These are phyloP conservation scores for Lagria hirta DNA, from an alignment of 2,888 invertebrate genomes.

Conservation along the genomic window DNA sequence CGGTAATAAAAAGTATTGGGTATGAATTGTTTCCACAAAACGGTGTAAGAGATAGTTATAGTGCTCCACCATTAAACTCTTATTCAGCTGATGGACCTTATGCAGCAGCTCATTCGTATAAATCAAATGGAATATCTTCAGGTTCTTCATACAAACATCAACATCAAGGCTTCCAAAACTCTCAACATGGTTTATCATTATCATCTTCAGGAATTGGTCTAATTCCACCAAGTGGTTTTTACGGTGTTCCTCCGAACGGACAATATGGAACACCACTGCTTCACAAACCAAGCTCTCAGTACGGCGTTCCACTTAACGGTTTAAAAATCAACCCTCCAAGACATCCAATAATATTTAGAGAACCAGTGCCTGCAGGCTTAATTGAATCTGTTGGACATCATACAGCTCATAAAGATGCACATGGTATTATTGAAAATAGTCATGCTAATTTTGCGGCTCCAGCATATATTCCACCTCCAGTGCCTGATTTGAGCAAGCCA, in stretches of 20 bases:
- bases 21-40: constrained; percentile 48
- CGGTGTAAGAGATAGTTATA: constrained; percentile 40
- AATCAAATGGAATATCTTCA: constrained; percentile 42
- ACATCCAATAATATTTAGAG: constrained; percentile 70
- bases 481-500: constrained; percentile 54
- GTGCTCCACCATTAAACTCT: constrained; percentile 45
- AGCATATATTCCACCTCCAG: constrained; percentile 66
- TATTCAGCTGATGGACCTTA: constrained; percentile 50
- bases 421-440: constrained; percentile 58
- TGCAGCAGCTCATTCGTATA: constrained; percentile 48
- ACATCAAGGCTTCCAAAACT: constrained; percentile 16
- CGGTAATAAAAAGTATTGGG: constrained; percentile 54
- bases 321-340: constrained; percentile 56
- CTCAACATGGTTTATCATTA: constrained; percentile 27
- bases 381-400: constrained; percentile 67
- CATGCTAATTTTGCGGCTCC: constrained; percentile 50
- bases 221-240: constrained; percentile 63
- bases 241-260: constrained; percentile 62
- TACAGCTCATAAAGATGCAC: constrained; percentile 64
- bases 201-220: constrained; percentile 51
- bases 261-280: constrained; percentile 53
- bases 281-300: constrained; percentile 39
- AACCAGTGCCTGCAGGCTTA: constrained; percentile 72
- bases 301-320: constrained; percentile 43
- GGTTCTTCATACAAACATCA: constrained; percentile 22